Conservation (phyloP, 2,888 invertebrate species). For the Scotopteryx bipunctaria region DNA sequence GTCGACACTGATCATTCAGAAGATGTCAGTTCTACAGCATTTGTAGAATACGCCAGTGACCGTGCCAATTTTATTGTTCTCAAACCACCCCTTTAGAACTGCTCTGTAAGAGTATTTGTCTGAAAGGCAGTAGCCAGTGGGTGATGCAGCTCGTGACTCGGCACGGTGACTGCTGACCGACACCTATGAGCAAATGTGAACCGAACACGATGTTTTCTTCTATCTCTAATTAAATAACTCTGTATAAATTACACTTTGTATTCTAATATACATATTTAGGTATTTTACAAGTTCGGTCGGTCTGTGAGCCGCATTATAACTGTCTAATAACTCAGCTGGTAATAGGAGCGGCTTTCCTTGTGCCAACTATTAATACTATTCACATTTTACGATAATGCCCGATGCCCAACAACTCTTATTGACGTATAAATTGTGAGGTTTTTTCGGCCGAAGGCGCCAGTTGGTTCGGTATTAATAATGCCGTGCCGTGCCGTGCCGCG, state of each 20-base stretch:
- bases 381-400: conserved; percentile 78
- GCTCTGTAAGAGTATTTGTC: too few species aligned
- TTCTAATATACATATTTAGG: conserved; percentile 36
- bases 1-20: too few species aligned
- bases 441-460: conserved; percentile 76
- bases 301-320: conserved; percentile 50
- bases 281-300: conserved; percentile 26
- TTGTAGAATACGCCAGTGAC: too few species aligned
- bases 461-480: conserved; percentile 74
- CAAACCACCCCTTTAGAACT: too few species aligned
- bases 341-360: conserved; percentile 78
- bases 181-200: conserved; percentile 5
- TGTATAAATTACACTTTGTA: conserved; percentile 21
- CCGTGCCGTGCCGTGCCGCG: too few species aligned
- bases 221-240: conserved; percentile 30
- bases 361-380: conserved; percentile 78
- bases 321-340: conserved; percentile 76
- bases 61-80: too few species aligned
- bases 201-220: conserved; percentile 8
- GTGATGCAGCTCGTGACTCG: neutral
- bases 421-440: conserved; percentile 75
- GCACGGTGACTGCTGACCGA: neutral
- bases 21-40: too few species aligned
- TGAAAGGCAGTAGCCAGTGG: neutral
- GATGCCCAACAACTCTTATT: conserved; percentile 75